Base-by-base conservation (phyloP, 2,888 invertebrate species). In the Epsilonema sp. region DNA sequence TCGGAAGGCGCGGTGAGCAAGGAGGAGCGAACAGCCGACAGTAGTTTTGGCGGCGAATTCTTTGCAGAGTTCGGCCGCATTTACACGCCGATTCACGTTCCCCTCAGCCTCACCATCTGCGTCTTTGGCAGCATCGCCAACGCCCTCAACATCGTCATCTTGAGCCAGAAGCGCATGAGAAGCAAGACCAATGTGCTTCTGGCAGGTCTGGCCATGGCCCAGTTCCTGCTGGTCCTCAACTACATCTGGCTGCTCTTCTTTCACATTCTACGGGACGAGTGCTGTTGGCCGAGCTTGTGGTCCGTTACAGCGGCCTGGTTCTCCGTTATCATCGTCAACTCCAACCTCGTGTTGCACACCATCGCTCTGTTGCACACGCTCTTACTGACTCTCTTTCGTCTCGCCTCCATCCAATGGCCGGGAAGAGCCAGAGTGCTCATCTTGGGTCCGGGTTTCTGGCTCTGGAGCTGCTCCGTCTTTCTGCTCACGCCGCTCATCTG, bases 131-230 rank as follows among this genome's bases (percentile, higher is more conserved):
- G 5, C 8, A 8, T 23, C 16, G 42, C 24, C 22, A 42, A 42
- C n/a, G 16, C 25, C 5, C 8, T 42, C 5, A 42, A 42, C 24
- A 23, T 42, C 8, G 16, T 42, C 5, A n/a, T 42, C 16, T n/a
- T 42, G 20, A 21, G 19, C 13, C 19, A n/a, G 24, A 42, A n/a
- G 24, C 11, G n/a, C n/a, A 42, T 42, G 42, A 4, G 5, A 13
- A 21, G 19, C 21, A 5, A 16, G 13, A 42, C 42, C 22, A 42
- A 42, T 23, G 20, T 23, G 4, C 16, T 42, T 19, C 24, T 42
- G 25, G 21, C 42, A 16, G 42, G 42, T 23, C 21, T 42, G 42
- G 16, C 21, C 13, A n/a, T 42, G 16, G 42, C 42, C 16, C 42
- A 42, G 24, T n/a, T 42, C 19, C 25, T 42, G 5, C n/a, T 42